These are phyloP conservation scores for Lepetodrilus schrolli DNA, from an alignment of 2,888 invertebrate genomes.

Conservation along the genomic window DNA sequence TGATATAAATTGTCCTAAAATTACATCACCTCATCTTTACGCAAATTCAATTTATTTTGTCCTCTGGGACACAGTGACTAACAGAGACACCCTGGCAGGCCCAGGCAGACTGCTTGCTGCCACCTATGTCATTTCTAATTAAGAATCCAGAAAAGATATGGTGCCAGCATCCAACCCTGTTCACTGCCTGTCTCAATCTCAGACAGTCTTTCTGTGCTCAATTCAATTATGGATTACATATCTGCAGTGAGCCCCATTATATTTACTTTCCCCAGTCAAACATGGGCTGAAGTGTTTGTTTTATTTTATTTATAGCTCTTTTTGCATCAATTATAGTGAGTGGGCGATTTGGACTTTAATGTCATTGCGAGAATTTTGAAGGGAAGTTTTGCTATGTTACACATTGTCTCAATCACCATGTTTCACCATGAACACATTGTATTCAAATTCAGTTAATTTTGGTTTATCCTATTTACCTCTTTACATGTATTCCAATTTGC, in stretches of 20 bases:
- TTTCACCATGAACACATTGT: too few species aligned
- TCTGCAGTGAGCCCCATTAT: background rate
- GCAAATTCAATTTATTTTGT: background rate
- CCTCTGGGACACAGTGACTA: background rate
- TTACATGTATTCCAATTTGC: too few species aligned
- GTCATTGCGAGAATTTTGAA: too few species aligned
- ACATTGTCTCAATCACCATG: too few species aligned
- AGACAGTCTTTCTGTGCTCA: too few species aligned
- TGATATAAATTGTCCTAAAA: conserved; percentile 18
- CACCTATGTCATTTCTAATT: conserved; percentile 19
- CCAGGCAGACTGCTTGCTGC: background rate
- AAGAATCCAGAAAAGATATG: conserved; percentile 7
- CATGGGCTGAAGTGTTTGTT: background rate
- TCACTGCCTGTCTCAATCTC: too few species aligned
- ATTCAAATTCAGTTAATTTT: too few species aligned
- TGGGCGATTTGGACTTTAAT: too few species aligned
- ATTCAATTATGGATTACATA: background rate
- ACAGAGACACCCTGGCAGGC: background rate
- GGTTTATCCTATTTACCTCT: too few species aligned
- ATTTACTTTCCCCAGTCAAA: background rate
- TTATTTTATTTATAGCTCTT: too few species aligned
- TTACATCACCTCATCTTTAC: conserved; percentile 8
- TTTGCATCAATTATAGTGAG: too few species aligned
- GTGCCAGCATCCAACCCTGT: background rate
- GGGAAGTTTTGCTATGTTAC: too few species aligned